A percentile compares a stretch with the other conserved stretches of the same genome.
phyloP scores from a whole-genome alignment of 2,113 vertebrate genomes.

The Morone chrysops region DNA sequence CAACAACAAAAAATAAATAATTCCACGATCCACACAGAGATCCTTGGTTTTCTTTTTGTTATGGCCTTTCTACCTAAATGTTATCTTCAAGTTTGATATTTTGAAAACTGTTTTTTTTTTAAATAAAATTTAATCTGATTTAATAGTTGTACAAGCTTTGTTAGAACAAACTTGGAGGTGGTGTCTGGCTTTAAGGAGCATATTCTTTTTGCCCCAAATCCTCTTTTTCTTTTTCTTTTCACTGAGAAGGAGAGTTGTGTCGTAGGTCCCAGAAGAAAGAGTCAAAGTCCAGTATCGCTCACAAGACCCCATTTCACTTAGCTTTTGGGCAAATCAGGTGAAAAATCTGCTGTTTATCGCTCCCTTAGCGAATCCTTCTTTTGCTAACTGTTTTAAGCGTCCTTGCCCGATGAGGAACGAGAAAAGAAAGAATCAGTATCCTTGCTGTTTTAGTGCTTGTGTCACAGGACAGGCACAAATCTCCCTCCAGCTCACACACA shows the following conservation, averaged over 20 bases:
- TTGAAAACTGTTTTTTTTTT: constrained; percentile 37
- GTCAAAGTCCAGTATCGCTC: constrained; percentile 10
- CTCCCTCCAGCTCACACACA: constrained; percentile 23
- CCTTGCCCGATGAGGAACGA: constrained; percentile 28
- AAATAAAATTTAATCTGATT: constrained; percentile 22
- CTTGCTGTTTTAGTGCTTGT: constrained; percentile 35
- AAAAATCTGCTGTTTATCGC: constrained; percentile 65
- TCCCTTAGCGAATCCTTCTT: constrained; percentile 36
- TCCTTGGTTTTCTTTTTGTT: constrained; percentile 80
- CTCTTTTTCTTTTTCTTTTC: constrained; percentile 43
- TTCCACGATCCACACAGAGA: constrained; percentile 74
- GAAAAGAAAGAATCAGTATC: constrained; percentile 22
- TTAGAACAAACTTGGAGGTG: constrained; percentile 82
- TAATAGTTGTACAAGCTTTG: constrained; percentile 76
- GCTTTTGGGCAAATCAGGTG: constrained; percentile 47
- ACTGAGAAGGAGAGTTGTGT: constrained; percentile 62
- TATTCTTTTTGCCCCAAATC: constrained; percentile 13
- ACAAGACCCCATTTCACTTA: constrained; percentile 20
- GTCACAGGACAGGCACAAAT: constrained; percentile 76
- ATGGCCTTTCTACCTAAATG: constrained; percentile 84
- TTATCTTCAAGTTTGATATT: constrained; percentile 68
- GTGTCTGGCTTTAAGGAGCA: constrained; percentile 52
- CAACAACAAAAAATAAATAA: constrained; percentile 41
- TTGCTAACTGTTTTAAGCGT: constrained; percentile 52
- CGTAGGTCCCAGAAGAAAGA: constrained; percentile 40